Base-by-base conservation (phyloP, 2,888 invertebrate species). In the Gnatocerus cornutus region DNA sequence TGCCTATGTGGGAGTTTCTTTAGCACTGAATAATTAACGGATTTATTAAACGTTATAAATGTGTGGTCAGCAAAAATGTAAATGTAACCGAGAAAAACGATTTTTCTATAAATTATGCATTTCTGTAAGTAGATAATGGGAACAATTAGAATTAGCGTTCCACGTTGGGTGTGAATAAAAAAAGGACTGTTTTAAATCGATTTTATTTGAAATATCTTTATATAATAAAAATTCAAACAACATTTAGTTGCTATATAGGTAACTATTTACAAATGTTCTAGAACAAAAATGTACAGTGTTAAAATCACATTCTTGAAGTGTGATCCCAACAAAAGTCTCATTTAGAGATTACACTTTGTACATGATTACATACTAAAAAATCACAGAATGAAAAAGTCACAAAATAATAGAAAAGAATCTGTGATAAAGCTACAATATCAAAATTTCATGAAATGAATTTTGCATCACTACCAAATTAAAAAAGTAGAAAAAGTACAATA, bases 331-430 rank as follows among this genome's bases (percentile, higher is more conserved):
- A 71, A 73, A 63, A 59, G 48, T 68, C 70, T 68, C 73, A 66
- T 64, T 64, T 53, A 66, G 56, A 77, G 72, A 78, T 76, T 68
- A 75, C 73, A 74, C 74, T 77, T 77, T 81, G 78, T 81, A 78
- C 78, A 78, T 71, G 73, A 76, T 76, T 80, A 81, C 71, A 78
- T 71, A 76, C 80, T 81, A 82, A 82, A 41, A 82, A 82, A 83
- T 83, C 83, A 83, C 83, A 84, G 83, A 82, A 82, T 83, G 74
- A 80, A 82, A 46, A 82, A 82, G 81, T 83, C 82, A 83, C 82
- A 82, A 82, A 62, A 64, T 73, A 61, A 74, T 71, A 70, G 50
- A 72, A 76, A 72, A 74, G 70, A 77, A 79, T 80, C 79, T 79
- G 80, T 80, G 80, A 80, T 77, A 62, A 55, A 67, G 72, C 39